Base-by-base conservation (phyloP, 1,140 invertebrate species). In the Streblospio benedicti region DNA sequence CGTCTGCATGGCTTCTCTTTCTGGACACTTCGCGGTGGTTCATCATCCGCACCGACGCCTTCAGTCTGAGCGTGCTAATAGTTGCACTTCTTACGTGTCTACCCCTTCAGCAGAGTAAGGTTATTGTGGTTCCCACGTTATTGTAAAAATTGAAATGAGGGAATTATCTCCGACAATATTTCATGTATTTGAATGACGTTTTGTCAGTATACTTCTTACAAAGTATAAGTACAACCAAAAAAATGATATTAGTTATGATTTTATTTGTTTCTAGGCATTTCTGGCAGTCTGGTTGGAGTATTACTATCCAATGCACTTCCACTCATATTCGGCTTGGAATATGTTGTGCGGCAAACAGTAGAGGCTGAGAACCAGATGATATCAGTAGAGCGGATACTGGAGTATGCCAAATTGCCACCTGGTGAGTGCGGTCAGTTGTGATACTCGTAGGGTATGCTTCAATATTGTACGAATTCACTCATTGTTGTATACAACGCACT, bases 341-440 rank as follows among this genome's bases (percentile, higher is more conserved):
- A 86, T 85, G 89, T 87, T 1, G 86, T 93, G 58, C 79, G 86
- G 55, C 87, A 91, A 68, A 85, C 84, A 16, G 85, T 90, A 0
- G 90, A 93, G 74, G 85, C 88, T 1, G 82, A 93, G 65, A 87
- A 86, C 57, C 74, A 62, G 60, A 62, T 62, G 60, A 62, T 55
- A 33, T 90, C 93, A n/a, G 93, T 97, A 1, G 95, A 99, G 77
- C 85, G 95, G 76, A 93, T 99, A 64, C 93, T 93, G 73, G 94
- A 98, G 72, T 98, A 97, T 72, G 85, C 88, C 1, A 89, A 95
- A 74, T 89, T 89, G 0, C 80, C 83, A 54, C 72, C 73, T 41
- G n/a, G n/a, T n/a, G n/a, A n/a, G n/a, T n/a, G n/a, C n/a, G n/a
- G n/a, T n/a, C n/a, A n/a, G n/a, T n/a, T n/a, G n/a, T n/a, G n/a